phyloP scores from a whole-genome alignment of 2,797 vertebrate species.

The Stomatorhinus walkeri region DNA sequence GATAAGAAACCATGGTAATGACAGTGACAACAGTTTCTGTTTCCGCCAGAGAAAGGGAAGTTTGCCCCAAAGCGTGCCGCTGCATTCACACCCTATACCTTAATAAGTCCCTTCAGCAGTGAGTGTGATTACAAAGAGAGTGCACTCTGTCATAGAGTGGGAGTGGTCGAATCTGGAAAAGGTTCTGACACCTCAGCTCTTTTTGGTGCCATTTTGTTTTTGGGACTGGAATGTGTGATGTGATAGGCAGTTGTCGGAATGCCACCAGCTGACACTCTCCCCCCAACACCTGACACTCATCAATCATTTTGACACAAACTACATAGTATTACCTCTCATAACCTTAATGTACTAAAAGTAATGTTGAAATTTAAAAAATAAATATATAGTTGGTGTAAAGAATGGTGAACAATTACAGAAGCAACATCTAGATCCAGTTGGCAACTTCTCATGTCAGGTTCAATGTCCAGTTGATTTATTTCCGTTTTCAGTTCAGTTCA shows the following conservation, averaged over 20 bases:
- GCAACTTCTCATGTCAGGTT: neutral
- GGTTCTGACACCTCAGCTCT: neutral
- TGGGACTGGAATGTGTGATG: neutral
- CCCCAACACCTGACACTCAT: neutral
- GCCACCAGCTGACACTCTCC: neutral
- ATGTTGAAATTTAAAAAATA: neutral
- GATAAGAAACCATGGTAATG: neutral
- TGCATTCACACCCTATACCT: neutral
- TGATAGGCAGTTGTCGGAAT: neutral
- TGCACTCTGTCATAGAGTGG: neutral
- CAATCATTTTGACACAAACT: neutral
- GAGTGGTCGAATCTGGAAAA: neutral
- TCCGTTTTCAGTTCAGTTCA: neutral
- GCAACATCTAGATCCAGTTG: neutral
- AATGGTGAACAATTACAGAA: neutral
- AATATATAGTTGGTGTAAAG: neutral
- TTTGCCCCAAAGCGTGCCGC: neutral
- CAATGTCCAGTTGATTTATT: neutral
- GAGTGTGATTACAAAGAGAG: neutral
- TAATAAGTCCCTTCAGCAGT: neutral
- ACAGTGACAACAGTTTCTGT: neutral
- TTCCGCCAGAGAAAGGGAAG: neutral
- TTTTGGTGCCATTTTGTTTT: neutral
- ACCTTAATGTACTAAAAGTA: neutral
- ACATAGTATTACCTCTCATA: neutral